phyloP scores from a whole-genome alignment of 2,113 vertebrate genomes.

The Meriones unguiculatus region DNA sequence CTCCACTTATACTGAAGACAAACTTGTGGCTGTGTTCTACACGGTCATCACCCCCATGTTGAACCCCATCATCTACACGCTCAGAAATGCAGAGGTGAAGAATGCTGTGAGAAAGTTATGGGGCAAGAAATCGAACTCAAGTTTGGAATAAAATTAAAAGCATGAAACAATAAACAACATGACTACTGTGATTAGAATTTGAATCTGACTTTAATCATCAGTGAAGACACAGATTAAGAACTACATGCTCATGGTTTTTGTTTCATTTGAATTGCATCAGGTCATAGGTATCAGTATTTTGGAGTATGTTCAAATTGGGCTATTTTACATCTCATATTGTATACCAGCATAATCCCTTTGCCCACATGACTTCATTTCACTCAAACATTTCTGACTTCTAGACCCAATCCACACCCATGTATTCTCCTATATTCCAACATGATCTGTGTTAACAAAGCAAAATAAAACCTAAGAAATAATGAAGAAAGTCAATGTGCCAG shows the following conservation, averaged over 20 bases:
- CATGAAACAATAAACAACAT: not conserved
- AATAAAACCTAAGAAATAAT: not conserved
- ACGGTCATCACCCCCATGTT: slow-evolving; percentile 59
- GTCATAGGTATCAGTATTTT: not conserved
- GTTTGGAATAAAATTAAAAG: not conserved
- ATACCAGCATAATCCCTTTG: not conserved
- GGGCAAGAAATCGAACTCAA: not conserved
- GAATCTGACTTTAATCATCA: not conserved
- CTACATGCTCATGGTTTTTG: not conserved
- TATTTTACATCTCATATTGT: not conserved
- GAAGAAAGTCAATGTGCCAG: not conserved
- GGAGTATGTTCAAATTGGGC: not conserved
- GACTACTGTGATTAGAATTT: not conserved
- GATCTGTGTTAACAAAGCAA: not conserved
- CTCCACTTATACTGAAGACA: slow-evolving; percentile 61
- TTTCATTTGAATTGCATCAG: not conserved
- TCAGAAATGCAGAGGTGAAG: slow-evolving; percentile 75
- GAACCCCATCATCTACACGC: slow-evolving; percentile 73
- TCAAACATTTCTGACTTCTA: not conserved
- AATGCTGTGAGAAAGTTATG: not conserved
- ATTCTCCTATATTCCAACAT: not conserved
- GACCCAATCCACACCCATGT: not conserved
- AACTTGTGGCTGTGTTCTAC: slow-evolving; percentile 73
- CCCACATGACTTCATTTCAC: not conserved
- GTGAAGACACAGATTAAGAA: not conserved